Conservation (phyloP, 2,888 invertebrate genomes). For the Odontocolon sp. region DNA sequence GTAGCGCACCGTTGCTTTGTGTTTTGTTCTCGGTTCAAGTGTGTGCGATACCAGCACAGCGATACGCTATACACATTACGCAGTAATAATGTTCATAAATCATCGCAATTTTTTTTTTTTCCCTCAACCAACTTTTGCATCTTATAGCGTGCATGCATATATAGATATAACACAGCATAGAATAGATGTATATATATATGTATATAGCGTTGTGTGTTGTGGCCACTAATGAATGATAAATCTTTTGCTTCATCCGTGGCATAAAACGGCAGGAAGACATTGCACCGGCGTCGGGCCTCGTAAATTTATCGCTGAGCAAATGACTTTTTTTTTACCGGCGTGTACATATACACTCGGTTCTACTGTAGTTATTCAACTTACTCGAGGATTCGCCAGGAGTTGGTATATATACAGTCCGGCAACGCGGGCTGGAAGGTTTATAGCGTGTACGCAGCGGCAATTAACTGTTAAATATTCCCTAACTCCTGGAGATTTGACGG, state of each 20-base stretch:
- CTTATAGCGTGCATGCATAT: background rate
- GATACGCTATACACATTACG: conserved; percentile 1
- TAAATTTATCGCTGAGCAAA: conserved; percentile 55
- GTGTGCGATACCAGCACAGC: background rate
- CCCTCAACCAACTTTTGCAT: background rate
- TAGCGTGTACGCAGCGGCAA: conserved; percentile 5
- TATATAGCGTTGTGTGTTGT: background rate
- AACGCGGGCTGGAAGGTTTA: background rate
- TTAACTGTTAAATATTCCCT: conserved; percentile 19
- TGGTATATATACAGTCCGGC: background rate
- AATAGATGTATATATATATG: conserved; percentile 17
- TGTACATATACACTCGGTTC: background rate
- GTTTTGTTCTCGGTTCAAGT: background rate
- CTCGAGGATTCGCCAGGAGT: conserved; percentile 3
- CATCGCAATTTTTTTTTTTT: conserved; percentile 18
- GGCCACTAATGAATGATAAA: conserved; percentile 52
- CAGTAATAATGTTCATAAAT: conserved; percentile 46
- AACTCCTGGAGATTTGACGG: background rate
- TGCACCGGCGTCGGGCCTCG: conserved; percentile 36
- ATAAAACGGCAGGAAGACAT: conserved; percentile 47
- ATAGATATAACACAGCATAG: background rate
- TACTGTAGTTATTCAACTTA: too few species aligned
- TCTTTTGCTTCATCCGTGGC: conserved; percentile 32
- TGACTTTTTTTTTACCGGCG: conserved; percentile 5
- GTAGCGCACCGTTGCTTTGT: background rate